Conservation (phyloP, 1,140 invertebrate genomes). For the Drosophila sproati region DNA sequence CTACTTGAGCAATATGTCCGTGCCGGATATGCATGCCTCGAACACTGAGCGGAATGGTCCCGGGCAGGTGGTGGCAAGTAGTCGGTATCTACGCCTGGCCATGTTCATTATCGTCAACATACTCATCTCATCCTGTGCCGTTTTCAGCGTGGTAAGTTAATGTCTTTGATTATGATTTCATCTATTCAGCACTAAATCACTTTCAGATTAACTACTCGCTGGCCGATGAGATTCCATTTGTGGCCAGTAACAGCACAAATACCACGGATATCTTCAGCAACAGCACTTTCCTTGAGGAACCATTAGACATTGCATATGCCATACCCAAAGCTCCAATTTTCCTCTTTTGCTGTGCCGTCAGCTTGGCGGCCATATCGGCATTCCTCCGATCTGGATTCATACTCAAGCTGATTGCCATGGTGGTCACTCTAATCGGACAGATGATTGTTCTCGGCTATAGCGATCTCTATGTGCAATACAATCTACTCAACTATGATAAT, state of each 20-base stretch:
- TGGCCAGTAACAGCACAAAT: conserved; percentile 37
- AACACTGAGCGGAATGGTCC: conserved; percentile 78
- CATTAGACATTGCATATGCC: conserved; percentile 42
- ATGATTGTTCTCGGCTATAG: conserved; percentile 88
- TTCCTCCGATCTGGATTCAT: conserved; percentile 93
- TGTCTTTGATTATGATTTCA: neutral
- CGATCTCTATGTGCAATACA: conserved; percentile 88
- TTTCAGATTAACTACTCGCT: conserved; percentile 61
- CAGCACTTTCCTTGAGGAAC: conserved; percentile 26
- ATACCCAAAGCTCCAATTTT: conserved; percentile 86
- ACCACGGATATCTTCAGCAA: conserved; percentile 29
- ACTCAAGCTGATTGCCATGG: conserved; percentile 92
- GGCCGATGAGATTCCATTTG: conserved; percentile 19
- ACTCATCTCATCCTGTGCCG: conserved; percentile 88
- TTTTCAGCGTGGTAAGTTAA: conserved; percentile 89
- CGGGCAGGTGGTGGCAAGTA: conserved; percentile 87
- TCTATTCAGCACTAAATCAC: neutral
- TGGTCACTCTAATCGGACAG: conserved; percentile 88
- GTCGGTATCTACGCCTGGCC: conserved; percentile 88
- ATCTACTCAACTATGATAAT: conserved; percentile 81
- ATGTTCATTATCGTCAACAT: conserved; percentile 89
- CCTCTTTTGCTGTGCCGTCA: conserved; percentile 91
- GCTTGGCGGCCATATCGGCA: conserved; percentile 91
- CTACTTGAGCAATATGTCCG: conserved; percentile 83
- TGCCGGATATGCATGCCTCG: conserved; percentile 74